Evolutionary conservation across 1,140 invertebrate species (phyloP), one percentile per base, ranked within the genome.

Genomic region (Planococcus citri): DNA sequence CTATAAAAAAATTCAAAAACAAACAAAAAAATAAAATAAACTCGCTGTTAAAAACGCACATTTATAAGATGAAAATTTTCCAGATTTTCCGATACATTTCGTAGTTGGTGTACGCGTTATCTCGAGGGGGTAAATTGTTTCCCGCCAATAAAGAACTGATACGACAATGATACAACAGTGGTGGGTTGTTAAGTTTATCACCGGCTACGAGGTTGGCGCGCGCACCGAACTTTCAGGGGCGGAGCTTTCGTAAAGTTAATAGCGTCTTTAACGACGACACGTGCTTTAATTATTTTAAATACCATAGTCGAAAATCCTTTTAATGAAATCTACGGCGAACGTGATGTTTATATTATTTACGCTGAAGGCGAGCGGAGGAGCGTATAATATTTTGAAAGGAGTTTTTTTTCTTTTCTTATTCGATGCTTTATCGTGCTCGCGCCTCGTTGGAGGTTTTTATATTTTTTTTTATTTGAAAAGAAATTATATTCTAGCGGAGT

Each of bases 241-340:
- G 60, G 60, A 64, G 60, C 60, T 27, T 25, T 25, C 20, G 22
- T 64, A 24, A 64, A 64, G 60, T 64, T 64, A 64, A 64, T 64
- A 64, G 60, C 60, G 60, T 64, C 60, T 64, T 64, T 64, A 64
- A 27, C 60, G 60, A 27, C 60, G 60, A 64, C 60, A 64, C 60
- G 60, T 64, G 60, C 60, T 64, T 64, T 64, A 64, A 64, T 64
- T 64, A 64, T 64, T 64, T 64, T 64, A 64, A 64, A 64, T 64
- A 64, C 60, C 60, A 27, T 64, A 64, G 60, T 27, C 25, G 60
- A 64, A 64, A 64, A 25, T 27, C 60, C 60, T 64, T 64, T 27
- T 64, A 64, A 64, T 64, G 60, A 64, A 64, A 64, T 64, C 60
- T 64, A 64, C 20, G 60, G 60, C 25, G 25, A 64, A 64, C 60